Conservation (phyloP, 2,113 vertebrate species). For the Cyrtonyx montezumae region DNA sequence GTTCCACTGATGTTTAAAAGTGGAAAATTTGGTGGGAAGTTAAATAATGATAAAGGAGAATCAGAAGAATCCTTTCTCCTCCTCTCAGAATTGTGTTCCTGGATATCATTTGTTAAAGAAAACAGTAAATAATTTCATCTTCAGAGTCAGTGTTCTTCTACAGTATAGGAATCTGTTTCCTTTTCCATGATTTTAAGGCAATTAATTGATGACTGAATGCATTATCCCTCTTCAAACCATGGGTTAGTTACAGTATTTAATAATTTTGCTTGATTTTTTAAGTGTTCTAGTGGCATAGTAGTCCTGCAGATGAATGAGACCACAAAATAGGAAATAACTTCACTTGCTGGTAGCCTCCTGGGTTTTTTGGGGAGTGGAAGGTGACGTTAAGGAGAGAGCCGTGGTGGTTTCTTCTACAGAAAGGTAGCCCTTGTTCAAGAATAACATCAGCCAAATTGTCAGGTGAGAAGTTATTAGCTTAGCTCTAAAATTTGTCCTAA, state of each 20-base stretch:
- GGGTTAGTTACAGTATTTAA: not conserved
- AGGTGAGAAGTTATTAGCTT: not conserved
- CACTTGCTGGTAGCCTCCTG: not conserved
- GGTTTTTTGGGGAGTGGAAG: accelerated
- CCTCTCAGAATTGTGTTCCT: not conserved
- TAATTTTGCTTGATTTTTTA: not conserved
- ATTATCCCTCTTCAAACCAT: not conserved
- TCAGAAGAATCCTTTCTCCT: not conserved
- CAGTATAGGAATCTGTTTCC: not conserved
- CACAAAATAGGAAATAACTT: not conserved
- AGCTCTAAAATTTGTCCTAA: not conserved
- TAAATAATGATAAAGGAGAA: not conserved
- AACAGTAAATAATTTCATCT: not conserved
- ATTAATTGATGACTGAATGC: not conserved
- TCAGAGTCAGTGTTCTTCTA: not conserved
- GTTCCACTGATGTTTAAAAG: not conserved
- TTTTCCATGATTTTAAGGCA: not conserved
- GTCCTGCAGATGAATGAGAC: not conserved
- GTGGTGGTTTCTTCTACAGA: not conserved
- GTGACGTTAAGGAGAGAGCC: not conserved
- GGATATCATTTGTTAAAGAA: too few relatives aligned
- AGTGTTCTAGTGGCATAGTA: not conserved
- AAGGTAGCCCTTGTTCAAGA: not conserved
- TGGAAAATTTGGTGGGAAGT: not conserved
- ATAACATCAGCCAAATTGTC: not conserved